Evolutionary conservation across 2,888 invertebrate species (phyloP), one percentile per base, ranked within the genome.

Genomic region (Metopia argyrocephala): DNA sequence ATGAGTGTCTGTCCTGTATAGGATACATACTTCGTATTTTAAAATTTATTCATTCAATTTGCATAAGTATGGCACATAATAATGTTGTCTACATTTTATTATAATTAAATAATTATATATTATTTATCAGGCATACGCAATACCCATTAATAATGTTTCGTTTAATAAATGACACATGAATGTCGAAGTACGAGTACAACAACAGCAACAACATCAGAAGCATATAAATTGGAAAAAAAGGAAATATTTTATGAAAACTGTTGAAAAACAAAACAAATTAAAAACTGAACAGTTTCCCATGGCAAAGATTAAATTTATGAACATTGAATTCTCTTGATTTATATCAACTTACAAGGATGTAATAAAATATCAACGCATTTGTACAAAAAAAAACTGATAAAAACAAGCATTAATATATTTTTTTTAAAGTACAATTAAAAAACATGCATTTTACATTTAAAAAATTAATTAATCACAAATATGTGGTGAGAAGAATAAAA

Each of bases 91-190:
- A 50, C 57, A 65, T 52, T 46, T 38, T 12, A 70, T 59, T 70
- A 48, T 59, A 70, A 78, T 78, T 78, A 78, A 78, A 71, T 78
- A 70, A 71, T 70, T 70, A 78, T 52, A 38, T 71, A 23, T 76
- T 59, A 71, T 78, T 70, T 78, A 65, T 71, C 50, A 70, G 45
- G 52, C 38, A 38, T n/a, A n/a, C 57, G 23, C 38, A 76, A 71
- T 50, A 65, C 62, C n/a, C 64, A 70, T 78, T 65, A 65, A 76
- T 71, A 70, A 52, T 28, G 18, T 78, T 64, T 45, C 31, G 27
- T 64, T 65, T 45, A 69, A 52, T 70, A 57, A 76, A 45, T 76
- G 64, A 65, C 70, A 70, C 50, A 70, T 64, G 21, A 27, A 31
- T 52, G 28, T 9, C 54, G 25, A 56, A 52, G n/a, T 12, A 31